phyloP scores from a whole-genome alignment of 2,888 invertebrate genomes.

The Clunio marinus region DNA sequence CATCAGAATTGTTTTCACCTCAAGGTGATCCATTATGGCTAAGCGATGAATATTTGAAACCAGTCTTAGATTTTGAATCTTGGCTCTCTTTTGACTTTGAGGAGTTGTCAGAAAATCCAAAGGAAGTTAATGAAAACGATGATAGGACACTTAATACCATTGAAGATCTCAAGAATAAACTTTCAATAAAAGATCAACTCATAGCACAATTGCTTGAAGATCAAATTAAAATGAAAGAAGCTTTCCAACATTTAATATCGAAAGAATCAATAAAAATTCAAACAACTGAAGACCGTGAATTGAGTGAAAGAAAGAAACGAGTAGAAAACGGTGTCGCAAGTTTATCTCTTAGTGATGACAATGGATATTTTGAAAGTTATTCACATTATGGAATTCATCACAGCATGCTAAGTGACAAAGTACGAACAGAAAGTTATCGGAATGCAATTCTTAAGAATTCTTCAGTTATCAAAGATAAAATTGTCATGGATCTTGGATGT shows the following conservation, averaged over 20 bases:
- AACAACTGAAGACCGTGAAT: constrained; percentile 42
- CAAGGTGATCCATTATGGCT: constrained; percentile 59
- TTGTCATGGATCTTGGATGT: constrained; percentile 93
- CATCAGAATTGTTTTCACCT: constrained; percentile 56
- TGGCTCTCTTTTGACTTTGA: constrained; percentile 57
- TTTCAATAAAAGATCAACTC: too few relatives aligned
- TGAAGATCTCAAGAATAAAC: constrained; percentile 49
- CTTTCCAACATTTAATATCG: constrained; percentile 57
- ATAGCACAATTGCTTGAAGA: constrained; percentile 60
- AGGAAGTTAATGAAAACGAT: constrained; percentile 14
- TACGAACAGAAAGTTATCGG: constrained; percentile 81
- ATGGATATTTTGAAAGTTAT: constrained; percentile 76
- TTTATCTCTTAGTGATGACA: constrained; percentile 63
- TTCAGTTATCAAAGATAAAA: constrained; percentile 65
- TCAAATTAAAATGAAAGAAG: constrained; percentile 58
- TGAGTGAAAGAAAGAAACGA: constrained; percentile 47
- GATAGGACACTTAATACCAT: not conserved
- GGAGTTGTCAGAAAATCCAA: constrained; percentile 43
- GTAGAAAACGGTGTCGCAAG: constrained; percentile 48
- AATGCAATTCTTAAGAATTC: constrained; percentile 75
- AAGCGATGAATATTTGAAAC: constrained; percentile 72
- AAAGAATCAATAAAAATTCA: constrained; percentile 46
- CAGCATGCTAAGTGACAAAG: constrained; percentile 86
- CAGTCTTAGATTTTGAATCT: constrained; percentile 66
- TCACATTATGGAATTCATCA: constrained; percentile 89